Evolutionary conservation across 2,797 vertebrate genomes (phyloP).

Genomic region (Ptychobarbus kaznakovi): DNA sequence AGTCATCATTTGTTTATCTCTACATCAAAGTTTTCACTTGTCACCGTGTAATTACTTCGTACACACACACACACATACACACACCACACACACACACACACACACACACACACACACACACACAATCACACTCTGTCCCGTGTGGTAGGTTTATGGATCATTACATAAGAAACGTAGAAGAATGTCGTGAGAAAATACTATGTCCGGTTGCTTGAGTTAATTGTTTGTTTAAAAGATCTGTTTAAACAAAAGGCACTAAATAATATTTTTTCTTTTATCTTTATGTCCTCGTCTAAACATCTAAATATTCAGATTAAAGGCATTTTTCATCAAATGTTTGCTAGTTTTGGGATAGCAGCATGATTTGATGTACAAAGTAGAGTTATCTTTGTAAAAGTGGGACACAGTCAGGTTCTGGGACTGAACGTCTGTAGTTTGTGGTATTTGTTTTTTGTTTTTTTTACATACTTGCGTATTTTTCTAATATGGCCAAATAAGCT

Average conservation of each 20-base stretch:
- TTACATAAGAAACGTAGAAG: not conserved
- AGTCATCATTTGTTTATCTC: conserved; percentile 21
- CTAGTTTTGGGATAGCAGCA: conserved; percentile 14
- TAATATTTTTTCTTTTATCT: not conserved
- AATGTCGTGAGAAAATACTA: conserved; percentile 19
- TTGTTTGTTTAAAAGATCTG: conserved; percentile 26
- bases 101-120: not conserved
- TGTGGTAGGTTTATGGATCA: not conserved
- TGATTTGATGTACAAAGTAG: not conserved
- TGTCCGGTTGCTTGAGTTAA: not conserved
- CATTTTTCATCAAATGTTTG: not conserved
- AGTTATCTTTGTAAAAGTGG: conserved; percentile 11
- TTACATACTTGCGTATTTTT: not conserved
- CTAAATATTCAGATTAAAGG: conserved; percentile 4
- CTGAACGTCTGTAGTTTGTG: not conserved
- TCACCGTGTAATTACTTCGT: not conserved
- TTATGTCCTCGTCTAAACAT: not conserved
- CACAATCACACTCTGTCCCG: not conserved
- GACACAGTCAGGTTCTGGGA: conserved; percentile 1
- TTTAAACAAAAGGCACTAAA: not conserved
- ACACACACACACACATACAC: not conserved
- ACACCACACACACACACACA: not conserved
- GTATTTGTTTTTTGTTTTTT: not conserved
- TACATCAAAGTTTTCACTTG: not conserved
- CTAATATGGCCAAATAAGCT: not conserved